Conservation (phyloP, 2,797 vertebrate species). For the Xiphophorus birchmanni region DNA sequence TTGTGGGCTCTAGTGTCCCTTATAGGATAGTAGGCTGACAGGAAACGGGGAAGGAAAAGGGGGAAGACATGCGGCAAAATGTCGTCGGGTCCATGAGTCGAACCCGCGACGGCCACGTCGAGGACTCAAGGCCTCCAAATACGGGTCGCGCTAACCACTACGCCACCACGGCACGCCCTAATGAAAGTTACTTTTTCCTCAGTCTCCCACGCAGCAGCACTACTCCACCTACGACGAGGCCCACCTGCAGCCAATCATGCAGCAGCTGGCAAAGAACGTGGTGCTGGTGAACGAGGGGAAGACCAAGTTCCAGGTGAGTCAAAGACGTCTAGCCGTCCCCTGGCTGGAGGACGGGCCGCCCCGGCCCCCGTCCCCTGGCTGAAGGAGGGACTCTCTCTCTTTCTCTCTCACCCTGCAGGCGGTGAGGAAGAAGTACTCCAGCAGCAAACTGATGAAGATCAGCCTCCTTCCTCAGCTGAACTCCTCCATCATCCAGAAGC, state of each 20-base stretch:
- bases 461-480: slow-evolving; percentile 87
- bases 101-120: no score
- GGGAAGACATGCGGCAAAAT: no score
- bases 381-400: no score
- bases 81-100: no score
- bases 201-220: slow-evolving; percentile 77
- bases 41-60: no score
- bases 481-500: slow-evolving; percentile 70
- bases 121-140: no score
- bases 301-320: slow-evolving; percentile 75
- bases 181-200: background rate
- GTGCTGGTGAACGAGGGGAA: slow-evolving; percentile 73
- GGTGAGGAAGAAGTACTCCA: slow-evolving; percentile 90
- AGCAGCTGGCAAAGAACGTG: slow-evolving; percentile 82
- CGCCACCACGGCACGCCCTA: no score
- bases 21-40: no score
- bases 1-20: no score
- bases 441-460: slow-evolving; percentile 87
- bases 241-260: slow-evolving; percentile 77
- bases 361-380: slow-evolving; percentile 71
- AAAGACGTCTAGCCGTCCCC: no score
- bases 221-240: slow-evolving; percentile 76
- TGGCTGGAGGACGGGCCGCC: background rate
- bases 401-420: slow-evolving; percentile 75
- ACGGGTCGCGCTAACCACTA: no score